Evolutionary conservation across 2,113 vertebrate genomes (phyloP), one percentile per base, ranked within the genome.

Genomic region (Dryoscopus gambensis): DNA sequence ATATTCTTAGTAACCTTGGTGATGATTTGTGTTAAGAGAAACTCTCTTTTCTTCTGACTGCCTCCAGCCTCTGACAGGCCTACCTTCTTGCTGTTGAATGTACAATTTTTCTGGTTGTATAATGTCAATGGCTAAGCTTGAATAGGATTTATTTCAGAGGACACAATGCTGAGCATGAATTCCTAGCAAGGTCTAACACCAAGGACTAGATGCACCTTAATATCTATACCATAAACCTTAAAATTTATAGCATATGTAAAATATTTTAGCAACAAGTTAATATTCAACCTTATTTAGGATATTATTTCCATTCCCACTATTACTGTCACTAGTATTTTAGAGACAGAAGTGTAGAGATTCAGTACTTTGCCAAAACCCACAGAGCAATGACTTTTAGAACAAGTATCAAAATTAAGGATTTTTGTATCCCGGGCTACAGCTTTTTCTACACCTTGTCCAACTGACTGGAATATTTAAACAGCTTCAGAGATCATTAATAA

Each of bases 1-100:
- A 70, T 94, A 93, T 93, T 89, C 77, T 87, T 84, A 27, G 83
- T 92, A 95, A 92, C 47, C 33, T 81, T 90, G 80, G 50, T 86
- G 80, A 95, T 80, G 47, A 92, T 75, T 80, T 89, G 5, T 71
- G 17, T 59, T 84, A 69, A 86, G 89, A 90, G 52, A 95, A 93
- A 53, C 30, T 17, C 13, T 84, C 37, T 65, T 76, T 63, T 82
- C 63, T 88, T 74, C 27, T 84, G 44, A 33, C 22, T 60, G 37
- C 23, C 35, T 88, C 64, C 76, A 86, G 44, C 33, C 68, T 86
- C 73, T 74, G 71, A 88, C 42, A 71, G 64, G 24, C 35, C 47
- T 80, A 63, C 42, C 47, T 59, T 57, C 27, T 59, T 63, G 33
- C 39, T 64, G 24, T 47, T 75, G 68, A 84, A 81, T 21, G 49